Base-by-base conservation (phyloP, 1,140 invertebrate species). In the Lysiphlebus fabarum region DNA sequence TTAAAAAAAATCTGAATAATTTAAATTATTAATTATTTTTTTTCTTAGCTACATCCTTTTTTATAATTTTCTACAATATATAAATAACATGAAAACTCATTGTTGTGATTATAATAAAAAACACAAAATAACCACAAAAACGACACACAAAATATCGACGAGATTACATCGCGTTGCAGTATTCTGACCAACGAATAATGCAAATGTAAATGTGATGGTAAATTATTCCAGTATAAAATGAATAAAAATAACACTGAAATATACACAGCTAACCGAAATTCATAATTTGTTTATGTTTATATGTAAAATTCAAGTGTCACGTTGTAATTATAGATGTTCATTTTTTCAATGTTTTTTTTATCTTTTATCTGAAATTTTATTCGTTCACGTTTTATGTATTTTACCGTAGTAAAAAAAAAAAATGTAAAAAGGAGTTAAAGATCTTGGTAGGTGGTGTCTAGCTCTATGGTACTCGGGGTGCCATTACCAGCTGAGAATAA, bases 181-280 rank as follows among this genome's bases (percentile, higher is more conserved):
- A 37, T 42, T 38, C 40, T 14, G 2, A 7, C 38, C 11, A 17
- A 37, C 36, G 48, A 26, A 34, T 49, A 76, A 77, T 76, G 67
- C 68, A 69, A 65, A 77, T 77, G 73, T 71, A 75, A 77, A 77
- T 77, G 66, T 65, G 67, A 75, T 72, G 71, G 71, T 77, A 74
- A 76, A 78, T 76, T 76, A 78, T 77, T 76, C 76, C 67, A 49
- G 66, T 70, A 70, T 74, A 65, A 26, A 67, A 73, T 68, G 71
- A 77, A 77, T 77, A 75, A 76, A 74, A 78, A 77, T 77, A 72
- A 77, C 71, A 72, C 70, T 71, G 68, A 76, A 74, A 76, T 74
- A 73, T 74, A 75, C 75, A 74, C 64, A 66, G 57, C 63, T 51
- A 50, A 50, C 62, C 12, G 9, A 14, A 7, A 57, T 14, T 38